A percentile compares a stretch with the other conserved stretches of the same genome.
These are phyloP conservation scores for Lutjanus erythropterus DNA, from an alignment of 2,113 vertebrate genomes.

Conservation along the genomic window DNA sequence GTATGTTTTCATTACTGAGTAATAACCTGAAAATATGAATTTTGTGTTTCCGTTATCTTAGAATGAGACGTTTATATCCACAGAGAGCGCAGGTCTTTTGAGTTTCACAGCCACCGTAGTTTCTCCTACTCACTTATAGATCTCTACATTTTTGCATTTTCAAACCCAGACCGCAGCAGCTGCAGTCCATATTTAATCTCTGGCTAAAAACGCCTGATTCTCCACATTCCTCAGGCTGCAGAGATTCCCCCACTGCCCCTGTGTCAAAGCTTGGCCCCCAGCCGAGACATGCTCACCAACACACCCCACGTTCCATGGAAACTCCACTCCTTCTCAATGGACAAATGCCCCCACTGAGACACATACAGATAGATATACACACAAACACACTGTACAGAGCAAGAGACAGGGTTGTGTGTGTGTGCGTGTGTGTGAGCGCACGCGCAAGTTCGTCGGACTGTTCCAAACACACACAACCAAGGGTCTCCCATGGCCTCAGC, in stretches of 20 bases:
- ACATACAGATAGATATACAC: slow-evolving; percentile 56
- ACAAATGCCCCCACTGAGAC: slow-evolving; percentile 62
- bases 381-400: slow-evolving; percentile 38
- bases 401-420: slow-evolving; percentile 35
- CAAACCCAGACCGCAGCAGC: slow-evolving; percentile 13
- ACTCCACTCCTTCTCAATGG: slow-evolving; percentile 70
- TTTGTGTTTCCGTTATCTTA: too few relatives aligned
- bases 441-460: slow-evolving; percentile 29
- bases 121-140: too few relatives aligned
- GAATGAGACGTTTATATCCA: too few relatives aligned
- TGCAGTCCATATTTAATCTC: slow-evolving; percentile 25
- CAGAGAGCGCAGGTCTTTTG: too few relatives aligned
- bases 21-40: too few relatives aligned
- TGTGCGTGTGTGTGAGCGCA: slow-evolving; percentile 42
- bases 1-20: too few relatives aligned
- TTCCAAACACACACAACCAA: slow-evolving; percentile 51
- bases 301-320: slow-evolving; percentile 68
- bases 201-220: slow-evolving; percentile 46
- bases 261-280: slow-evolving; percentile 67
- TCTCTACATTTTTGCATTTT: slow-evolving; percentile 7
- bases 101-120: too few relatives aligned
- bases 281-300: slow-evolving; percentile 71
- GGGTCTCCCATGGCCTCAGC: slow-evolving; percentile 65
- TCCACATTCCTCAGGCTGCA: slow-evolving; percentile 62
- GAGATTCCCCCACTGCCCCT: slow-evolving; percentile 69